Evolutionary conservation across 2,888 invertebrate genomes (phyloP), one percentile per base, ranked within the genome.

Genomic region (Sarcophaga subvicina): DNA sequence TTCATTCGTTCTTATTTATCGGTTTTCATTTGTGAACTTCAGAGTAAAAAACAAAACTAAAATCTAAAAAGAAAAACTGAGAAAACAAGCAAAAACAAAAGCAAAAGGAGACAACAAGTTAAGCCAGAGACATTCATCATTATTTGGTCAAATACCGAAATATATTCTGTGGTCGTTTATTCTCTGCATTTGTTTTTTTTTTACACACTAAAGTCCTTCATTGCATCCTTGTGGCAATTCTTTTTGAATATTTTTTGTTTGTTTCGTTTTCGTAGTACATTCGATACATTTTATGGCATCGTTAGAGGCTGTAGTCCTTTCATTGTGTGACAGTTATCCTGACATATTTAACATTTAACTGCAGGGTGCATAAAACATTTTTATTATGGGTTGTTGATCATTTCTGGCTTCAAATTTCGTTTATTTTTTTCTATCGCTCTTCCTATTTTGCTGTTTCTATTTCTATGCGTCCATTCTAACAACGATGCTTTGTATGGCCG

Each of bases 321-420:
- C 79, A 80, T 64, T 86, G 85, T 75, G 59, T 88, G 87, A 87
- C 88, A 84, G 85, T 89, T 89, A 88, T 86, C 87, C 88, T 86
- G 87, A 88, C 88, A 88, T 88, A 86, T 88, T 86, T 85, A 88
- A 88, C 87, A 85, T 88, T 87, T 84, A 87, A 84, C 87, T 87
- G 87, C 87, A 87, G 87, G 87, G 87, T 87, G 84, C 87, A 75
- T 75, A 25, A 73, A 73, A 70, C 59, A 81, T 64, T 80, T 73
- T 78, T 73, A 77, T 81, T 81, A 81, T 60, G 69, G 75, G 75
- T 81, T 87, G 76, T 87, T 84, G 80, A 83, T 73, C 78, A 87
- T 75, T 83, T 80, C 66, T 72, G 63, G 67, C 63, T 82, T 73
- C 49, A 47, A 54, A 25, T 73, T 67, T 69, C 67, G n/a, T 64